These are phyloP conservation scores for Merluccius polli DNA, from an alignment of 2,797 vertebrate genomes.

Conservation along the genomic window DNA sequence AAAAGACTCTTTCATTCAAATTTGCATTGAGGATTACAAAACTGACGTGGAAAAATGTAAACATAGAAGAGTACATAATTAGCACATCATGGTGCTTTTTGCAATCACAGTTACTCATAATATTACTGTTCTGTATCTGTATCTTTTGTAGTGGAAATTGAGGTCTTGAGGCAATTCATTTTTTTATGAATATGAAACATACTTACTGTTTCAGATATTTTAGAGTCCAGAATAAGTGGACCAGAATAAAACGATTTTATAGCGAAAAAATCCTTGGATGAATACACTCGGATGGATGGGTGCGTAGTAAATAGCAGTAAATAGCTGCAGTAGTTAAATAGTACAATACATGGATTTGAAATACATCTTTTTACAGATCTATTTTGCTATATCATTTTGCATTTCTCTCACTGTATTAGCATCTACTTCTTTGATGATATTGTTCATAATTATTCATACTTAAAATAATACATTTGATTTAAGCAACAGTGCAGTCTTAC, in stretches of 20 bases:
- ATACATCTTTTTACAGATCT: background rate
- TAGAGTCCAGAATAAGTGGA: no score
- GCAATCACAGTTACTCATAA: conserved; percentile 43
- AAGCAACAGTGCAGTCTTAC: conserved; percentile 5
- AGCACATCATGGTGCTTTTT: conserved; percentile 61
- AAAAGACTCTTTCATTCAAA: background rate
- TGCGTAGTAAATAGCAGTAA: background rate
- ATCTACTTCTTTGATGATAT: background rate
- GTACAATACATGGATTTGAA: background rate
- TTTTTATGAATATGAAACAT: background rate
- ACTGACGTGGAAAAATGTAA: conserved; percentile 28
- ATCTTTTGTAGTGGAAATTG: background rate
- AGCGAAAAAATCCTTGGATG: background rate
- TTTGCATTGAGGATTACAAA: conserved; percentile 21
- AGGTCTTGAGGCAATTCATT: background rate
- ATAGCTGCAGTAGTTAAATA: background rate
- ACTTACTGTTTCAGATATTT: background rate
- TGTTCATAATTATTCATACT: background rate
- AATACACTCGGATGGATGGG: background rate
- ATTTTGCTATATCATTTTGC: background rate
- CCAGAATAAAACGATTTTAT: background rate
- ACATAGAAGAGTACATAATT: conserved; percentile 33
- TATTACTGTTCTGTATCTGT: background rate
- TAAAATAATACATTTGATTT: background rate
- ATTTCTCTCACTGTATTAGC: background rate